phyloP scores from a whole-genome alignment of 2,888 invertebrate species.

The Cryptus armator region DNA sequence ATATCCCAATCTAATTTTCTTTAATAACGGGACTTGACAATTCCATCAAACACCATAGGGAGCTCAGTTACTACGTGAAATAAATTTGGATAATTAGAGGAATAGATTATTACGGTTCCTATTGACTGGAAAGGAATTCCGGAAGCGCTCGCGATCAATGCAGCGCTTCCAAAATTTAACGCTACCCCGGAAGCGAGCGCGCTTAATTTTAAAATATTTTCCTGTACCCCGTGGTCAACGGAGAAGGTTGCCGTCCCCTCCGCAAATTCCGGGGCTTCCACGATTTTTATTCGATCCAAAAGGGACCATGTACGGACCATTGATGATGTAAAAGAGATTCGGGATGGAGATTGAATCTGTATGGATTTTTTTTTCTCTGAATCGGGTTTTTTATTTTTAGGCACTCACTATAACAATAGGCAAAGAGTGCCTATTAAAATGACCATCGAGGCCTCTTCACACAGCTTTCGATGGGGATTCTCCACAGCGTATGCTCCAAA shows the following conservation, averaged over 20 bases:
- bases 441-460: too few relatives aligned
- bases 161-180: background rate
- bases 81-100: background rate
- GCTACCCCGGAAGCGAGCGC: background rate
- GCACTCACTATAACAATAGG: too few relatives aligned
- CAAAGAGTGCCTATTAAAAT: too few relatives aligned
- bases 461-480: too few relatives aligned
- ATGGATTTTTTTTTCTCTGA: too few relatives aligned
- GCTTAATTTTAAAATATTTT: background rate
- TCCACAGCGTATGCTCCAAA: too few relatives aligned
- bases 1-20: too few relatives aligned
- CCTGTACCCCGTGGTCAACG: background rate
- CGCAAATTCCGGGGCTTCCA: background rate
- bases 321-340: too few relatives aligned
- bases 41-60: background rate
- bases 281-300: background rate
- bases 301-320: background rate
- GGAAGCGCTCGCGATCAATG: background rate
- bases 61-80: background rate
- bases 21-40: too few relatives aligned
- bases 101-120: background rate
- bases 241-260: background rate
- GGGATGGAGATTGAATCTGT: too few relatives aligned
- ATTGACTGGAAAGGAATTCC: background rate
- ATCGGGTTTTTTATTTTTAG: too few relatives aligned